Evolutionary conservation across 2,113 vertebrate genomes (phyloP).

Genomic region (Pholis gunnellus): DNA sequence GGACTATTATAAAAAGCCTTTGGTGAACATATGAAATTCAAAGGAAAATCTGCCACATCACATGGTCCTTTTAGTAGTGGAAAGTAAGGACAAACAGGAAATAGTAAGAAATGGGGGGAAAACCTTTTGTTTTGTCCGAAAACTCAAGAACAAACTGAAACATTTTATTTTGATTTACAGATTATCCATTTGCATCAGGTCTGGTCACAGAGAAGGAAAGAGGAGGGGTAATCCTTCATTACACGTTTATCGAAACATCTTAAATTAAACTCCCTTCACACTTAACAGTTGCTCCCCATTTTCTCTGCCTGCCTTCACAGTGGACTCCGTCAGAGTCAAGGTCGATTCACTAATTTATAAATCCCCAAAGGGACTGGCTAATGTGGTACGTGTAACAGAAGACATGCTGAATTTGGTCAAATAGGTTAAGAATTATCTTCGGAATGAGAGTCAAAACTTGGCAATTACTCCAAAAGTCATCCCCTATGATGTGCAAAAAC

Average conservation of each 20-base stretch:
- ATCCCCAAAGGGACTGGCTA: conserved; percentile 7
- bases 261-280: conserved; percentile 61
- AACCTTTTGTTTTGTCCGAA: conserved; percentile 1
- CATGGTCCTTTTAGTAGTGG: not conserved
- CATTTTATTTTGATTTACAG: conserved; percentile 77
- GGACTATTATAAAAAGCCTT: not conserved
- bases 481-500: conserved; percentile 27
- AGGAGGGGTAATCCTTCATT: conserved; percentile 65
- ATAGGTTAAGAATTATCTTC: not conserved
- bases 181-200: conserved; percentile 79
- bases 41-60: not conserved
- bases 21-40: not conserved
- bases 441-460: conserved; percentile 7
- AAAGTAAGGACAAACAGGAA: not conserved
- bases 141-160: conserved; percentile 59
- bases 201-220: conserved; percentile 58
- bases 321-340: conserved; percentile 55
- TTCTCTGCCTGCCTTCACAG: conserved; percentile 59
- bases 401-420: not conserved
- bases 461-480: not conserved
- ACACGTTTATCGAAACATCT: conserved; percentile 49
- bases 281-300: conserved; percentile 26
- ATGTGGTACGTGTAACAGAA: conserved; percentile 25
- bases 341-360: conserved; percentile 32
- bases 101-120: not conserved